A percentile compares a stretch with the other conserved stretches of the same genome.
These are phyloP conservation scores for Psilopogon haemacephalus DNA, from an alignment of 2,113 vertebrate species.

Conservation along the genomic window DNA sequence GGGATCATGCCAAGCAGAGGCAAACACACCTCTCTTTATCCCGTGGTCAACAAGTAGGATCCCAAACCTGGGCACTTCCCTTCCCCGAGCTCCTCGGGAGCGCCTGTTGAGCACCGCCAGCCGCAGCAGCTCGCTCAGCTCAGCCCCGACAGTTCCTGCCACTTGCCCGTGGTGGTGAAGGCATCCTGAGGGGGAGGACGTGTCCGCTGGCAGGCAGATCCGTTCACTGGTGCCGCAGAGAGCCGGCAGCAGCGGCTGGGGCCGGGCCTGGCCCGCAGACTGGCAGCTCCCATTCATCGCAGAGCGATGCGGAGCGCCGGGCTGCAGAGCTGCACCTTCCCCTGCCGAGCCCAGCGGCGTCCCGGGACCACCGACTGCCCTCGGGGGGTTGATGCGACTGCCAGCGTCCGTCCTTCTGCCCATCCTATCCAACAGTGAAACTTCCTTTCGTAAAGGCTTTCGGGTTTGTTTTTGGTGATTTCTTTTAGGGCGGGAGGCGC, in stretches of 20 bases:
- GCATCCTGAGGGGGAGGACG: not conserved
- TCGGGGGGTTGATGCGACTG: not conserved
- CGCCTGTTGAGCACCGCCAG: not conserved
- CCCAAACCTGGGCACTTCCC: not conserved
- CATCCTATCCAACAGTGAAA: not conserved
- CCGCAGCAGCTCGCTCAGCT: fast-evolving
- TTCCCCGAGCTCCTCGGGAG: not conserved
- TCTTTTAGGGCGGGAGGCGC: constrained; percentile 22
- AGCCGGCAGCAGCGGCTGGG: fast-evolving
- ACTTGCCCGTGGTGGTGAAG: not conserved
- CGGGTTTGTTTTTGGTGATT: too few species aligned
- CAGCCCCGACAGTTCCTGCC: not conserved
- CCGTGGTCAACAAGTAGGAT: not conserved
- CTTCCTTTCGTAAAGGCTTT: constrained; percentile 13
- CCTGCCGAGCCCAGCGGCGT: not conserved
- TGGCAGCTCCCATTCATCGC: constrained; percentile 15
- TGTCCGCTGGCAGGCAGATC: not conserved
- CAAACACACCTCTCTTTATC: not conserved
- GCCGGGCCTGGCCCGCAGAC: not conserved
- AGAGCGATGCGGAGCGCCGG: too few species aligned
- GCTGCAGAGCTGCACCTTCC: not conserved
- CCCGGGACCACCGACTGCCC: not conserved
- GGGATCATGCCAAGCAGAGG: not conserved
- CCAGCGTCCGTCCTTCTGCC: not conserved
- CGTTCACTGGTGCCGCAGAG: not conserved